These are phyloP conservation scores for Chunga burmeisteri DNA, from an alignment of 2,113 vertebrate species.

Conservation along the genomic window DNA sequence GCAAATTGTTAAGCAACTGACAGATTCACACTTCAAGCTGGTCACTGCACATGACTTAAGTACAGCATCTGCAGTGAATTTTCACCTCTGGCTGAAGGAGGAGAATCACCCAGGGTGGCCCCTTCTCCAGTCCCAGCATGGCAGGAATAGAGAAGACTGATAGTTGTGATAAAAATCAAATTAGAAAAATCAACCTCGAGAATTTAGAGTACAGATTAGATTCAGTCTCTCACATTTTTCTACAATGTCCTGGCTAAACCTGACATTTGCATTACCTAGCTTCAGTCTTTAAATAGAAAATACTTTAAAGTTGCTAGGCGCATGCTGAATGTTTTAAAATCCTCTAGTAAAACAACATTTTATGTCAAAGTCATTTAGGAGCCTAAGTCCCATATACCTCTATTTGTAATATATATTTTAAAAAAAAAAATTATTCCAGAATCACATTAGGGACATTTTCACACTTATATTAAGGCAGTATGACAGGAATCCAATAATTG, in stretches of 20 bases:
- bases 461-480: not conserved
- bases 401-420: not conserved
- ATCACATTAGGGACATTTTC: not conserved
- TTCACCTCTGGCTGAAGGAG: constrained; percentile 4
- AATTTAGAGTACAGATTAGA: not conserved
- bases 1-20: not conserved
- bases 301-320: not conserved
- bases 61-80: not conserved
- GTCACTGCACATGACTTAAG: not conserved
- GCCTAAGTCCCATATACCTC: not conserved
- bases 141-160: not conserved
- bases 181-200: not conserved
- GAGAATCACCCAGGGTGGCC: not conserved
- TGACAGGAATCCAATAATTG: not conserved
- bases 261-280: not conserved
- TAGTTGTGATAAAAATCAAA: not conserved
- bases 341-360: not conserved
- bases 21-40: not conserved
- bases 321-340: not conserved
- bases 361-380: not conserved
- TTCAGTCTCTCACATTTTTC: not conserved
- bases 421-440: not conserved
- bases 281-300: not conserved
- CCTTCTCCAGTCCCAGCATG: not conserved
- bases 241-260: not conserved